Evolutionary conservation across 2,113 vertebrate genomes (phyloP).

Genomic region (Hippocampus barbouri): DNA sequence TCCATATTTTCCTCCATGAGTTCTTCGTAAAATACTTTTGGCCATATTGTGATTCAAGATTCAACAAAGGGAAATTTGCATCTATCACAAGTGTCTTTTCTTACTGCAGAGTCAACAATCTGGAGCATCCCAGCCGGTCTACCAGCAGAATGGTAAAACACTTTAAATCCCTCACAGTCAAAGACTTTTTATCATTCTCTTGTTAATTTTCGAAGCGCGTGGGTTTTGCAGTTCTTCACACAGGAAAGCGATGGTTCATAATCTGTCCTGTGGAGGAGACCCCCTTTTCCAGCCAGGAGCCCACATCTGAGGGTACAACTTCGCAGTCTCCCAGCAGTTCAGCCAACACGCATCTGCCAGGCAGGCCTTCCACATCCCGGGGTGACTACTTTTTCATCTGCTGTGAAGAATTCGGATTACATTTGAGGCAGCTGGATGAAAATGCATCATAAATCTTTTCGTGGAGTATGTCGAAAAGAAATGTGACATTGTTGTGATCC

Average conservation of each 20-base stretch:
- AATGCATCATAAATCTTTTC: conserved; percentile 3
- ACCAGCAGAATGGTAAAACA: conserved; percentile 90
- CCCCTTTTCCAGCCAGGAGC: conserved; percentile 69
- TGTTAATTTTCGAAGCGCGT: background rate
- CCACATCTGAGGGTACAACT: conserved; percentile 56
- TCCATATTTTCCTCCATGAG: too few relatives aligned
- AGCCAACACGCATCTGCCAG: conserved; percentile 56
- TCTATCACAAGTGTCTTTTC: conserved; percentile 7
- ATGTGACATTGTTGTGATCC: background rate
- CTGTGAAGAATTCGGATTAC: conserved; percentile 8
- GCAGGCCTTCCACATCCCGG: conserved; percentile 72
- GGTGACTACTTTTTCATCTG: conserved; percentile 69
- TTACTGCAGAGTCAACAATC: conserved; percentile 68
- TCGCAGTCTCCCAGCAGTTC: conserved; percentile 68
- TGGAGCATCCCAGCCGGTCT: conserved; percentile 79
- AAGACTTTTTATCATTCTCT: background rate
- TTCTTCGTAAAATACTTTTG: background rate
- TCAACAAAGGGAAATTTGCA: background rate
- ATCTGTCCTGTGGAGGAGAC: conserved; percentile 95
- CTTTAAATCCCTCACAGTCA: background rate
- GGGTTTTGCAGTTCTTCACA: conserved; percentile 82
- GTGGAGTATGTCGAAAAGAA: background rate
- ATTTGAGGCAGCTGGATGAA: conserved; percentile 17
- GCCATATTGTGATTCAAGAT: background rate
- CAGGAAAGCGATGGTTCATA: conserved; percentile 97